Evolutionary conservation across 2,888 invertebrate genomes (phyloP).

Genomic region (Erebia ligea): DNA sequence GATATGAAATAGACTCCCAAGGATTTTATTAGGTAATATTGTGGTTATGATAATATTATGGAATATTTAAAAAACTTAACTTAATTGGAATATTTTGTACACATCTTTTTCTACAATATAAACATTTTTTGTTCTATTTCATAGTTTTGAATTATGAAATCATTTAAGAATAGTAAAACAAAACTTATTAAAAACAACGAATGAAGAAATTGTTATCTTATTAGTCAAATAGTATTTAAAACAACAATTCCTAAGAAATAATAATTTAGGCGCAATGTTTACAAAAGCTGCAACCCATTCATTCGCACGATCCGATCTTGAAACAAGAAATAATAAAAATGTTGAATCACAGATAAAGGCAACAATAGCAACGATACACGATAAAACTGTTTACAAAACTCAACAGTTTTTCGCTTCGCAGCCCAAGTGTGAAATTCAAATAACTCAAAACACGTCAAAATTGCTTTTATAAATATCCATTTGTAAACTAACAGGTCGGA

Average conservation of each 20-base stretch:
- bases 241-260: background rate
- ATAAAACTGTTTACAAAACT: conserved; percentile 42
- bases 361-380: background rate
- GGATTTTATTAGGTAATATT: too few species aligned
- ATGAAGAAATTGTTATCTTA: background rate
- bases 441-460: conserved; percentile 1
- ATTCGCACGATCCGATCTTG: conserved; percentile 5
- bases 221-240: background rate
- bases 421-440: conserved; percentile 34
- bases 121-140: too few species aligned
- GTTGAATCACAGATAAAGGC: conserved; percentile 13
- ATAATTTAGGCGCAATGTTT: background rate
- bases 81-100: too few species aligned
- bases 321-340: conserved; percentile 15
- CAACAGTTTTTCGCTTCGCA: conserved; percentile 42
- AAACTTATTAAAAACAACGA: too few species aligned
- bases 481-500: background rate
- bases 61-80: too few species aligned
- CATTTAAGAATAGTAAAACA: background rate
- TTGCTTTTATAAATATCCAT: background rate
- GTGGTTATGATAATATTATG: too few species aligned
- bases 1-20: too few species aligned
- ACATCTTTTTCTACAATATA: too few species aligned
- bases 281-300: conserved; percentile 9
- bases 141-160: too few species aligned